Conservation (phyloP, 2,888 invertebrate genomes). For the Bellardia pandia region DNA sequence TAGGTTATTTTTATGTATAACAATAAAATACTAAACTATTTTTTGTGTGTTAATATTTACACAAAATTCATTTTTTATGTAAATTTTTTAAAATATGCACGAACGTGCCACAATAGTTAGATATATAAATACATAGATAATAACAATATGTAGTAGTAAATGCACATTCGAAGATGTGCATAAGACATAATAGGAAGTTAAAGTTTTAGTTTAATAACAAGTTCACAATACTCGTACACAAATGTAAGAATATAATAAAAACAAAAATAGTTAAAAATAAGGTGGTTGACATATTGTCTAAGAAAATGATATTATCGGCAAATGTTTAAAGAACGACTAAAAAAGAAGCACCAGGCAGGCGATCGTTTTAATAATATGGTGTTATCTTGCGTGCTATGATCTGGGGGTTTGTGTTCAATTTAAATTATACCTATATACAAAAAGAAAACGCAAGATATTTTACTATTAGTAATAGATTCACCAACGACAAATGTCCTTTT, state of each 20-base stretch:
- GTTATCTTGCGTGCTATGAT: constrained; percentile 73
- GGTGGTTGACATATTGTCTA: constrained; percentile 69
- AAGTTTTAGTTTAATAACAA: constrained; percentile 27
- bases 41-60: constrained; percentile 62
- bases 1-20: constrained; percentile 72
- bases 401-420: constrained; percentile 59
- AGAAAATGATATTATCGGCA: constrained; percentile 56
- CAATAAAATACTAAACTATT: constrained; percentile 71
- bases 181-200: constrained; percentile 31
- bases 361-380: constrained; percentile 71
- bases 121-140: constrained; percentile 1
- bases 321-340: neutral
- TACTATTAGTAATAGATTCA: constrained; percentile 51
- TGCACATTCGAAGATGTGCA: neutral
- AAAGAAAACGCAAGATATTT: constrained; percentile 28
- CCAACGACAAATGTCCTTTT: constrained; percentile 66
- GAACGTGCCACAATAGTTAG: constrained; percentile 70
- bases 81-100: constrained; percentile 61
- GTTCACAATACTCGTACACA: constrained; percentile 8
- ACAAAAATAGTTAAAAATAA: constrained; percentile 33
- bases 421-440: constrained; percentile 20
- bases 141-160: neutral
- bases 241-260: neutral
- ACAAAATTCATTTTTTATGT: constrained; percentile 64
- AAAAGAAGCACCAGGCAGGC: constrained; percentile 40